These are phyloP conservation scores for Protonibea diacanthus DNA, from an alignment of 2,797 vertebrate species.

Conservation along the genomic window DNA sequence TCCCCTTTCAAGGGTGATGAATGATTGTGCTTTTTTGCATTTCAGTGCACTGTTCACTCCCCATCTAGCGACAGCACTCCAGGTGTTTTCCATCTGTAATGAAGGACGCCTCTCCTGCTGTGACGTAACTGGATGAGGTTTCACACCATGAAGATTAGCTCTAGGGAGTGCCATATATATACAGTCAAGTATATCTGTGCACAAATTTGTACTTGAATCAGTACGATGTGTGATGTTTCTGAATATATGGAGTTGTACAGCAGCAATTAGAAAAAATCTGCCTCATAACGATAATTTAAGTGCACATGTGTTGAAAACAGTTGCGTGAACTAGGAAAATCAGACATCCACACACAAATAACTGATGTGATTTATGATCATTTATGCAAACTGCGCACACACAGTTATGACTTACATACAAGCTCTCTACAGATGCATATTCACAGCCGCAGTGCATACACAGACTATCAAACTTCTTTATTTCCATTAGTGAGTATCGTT, in stretches of 20 bases:
- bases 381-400: neutral
- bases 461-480: neutral
- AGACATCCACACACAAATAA: neutral
- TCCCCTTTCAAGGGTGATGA: conserved; percentile 11
- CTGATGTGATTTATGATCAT: neutral
- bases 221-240: no score
- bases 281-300: no score
- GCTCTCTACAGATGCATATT: neutral
- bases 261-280: no score
- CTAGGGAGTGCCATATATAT: neutral
- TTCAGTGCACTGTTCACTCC: neutral
- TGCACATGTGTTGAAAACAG: neutral
- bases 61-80: neutral
- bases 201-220: neutral
- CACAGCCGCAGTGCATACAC: neutral
- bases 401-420: neutral
- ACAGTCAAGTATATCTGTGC: neutral
- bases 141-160: neutral
- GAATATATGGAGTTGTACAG: no score
- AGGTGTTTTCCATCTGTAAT: conserved; percentile 30
- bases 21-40: neutral
- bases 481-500: neutral
- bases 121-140: neutral
- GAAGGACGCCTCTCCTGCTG: neutral
- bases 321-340: neutral